Conservation (phyloP, 1,140 invertebrate species). For the Nasonia vitripennis region DNA sequence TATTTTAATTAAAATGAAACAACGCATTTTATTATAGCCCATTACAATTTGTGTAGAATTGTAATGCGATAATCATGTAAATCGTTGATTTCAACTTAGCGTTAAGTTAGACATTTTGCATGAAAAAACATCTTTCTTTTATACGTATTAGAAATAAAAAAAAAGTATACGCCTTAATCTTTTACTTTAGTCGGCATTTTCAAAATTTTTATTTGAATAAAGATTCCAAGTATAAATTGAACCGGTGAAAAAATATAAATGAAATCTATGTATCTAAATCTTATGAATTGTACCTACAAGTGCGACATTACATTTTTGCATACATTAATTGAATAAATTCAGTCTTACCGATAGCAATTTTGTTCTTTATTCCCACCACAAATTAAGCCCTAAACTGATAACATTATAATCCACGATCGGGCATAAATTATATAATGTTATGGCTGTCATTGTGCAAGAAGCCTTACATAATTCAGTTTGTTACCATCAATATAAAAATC, state of each 20-base stretch:
- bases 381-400: neutral
- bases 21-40: neutral
- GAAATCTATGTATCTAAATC: constrained; percentile 25
- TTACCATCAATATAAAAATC: neutral
- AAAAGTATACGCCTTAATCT: neutral
- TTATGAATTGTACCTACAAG: constrained; percentile 23
- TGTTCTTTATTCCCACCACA: neutral
- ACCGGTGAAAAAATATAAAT: constrained; percentile 21
- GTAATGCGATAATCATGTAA: neutral
- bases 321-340: constrained; percentile 53
- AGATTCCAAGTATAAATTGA: constrained; percentile 1
- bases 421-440: neutral
- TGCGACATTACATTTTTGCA: constrained; percentile 43
- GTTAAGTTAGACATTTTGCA: too few species aligned
- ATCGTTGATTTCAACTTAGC: neutral
- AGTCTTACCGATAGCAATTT: constrained; percentile 20
- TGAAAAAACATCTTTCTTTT: neutral
- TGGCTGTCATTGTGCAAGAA: neutral
- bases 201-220: neutral
- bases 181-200: neutral
- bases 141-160: neutral
- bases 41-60: neutral
- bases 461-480: neutral
- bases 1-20: neutral
- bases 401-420: neutral